Evolutionary conservation across 1,140 invertebrate genomes (phyloP).

Genomic region (Metaphire vulgaris): DNA sequence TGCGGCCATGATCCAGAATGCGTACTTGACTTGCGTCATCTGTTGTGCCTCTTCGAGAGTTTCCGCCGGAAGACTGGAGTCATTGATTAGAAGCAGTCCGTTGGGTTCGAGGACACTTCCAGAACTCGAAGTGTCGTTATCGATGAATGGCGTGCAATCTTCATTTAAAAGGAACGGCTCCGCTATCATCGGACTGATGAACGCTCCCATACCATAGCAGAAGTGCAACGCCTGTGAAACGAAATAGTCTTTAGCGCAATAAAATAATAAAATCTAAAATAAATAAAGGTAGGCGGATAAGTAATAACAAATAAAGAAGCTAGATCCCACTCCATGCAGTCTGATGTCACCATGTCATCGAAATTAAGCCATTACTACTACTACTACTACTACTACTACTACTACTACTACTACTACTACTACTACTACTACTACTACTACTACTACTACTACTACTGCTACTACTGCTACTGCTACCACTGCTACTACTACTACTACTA

Average conservation of each 20-base stretch:
- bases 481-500: conserved; percentile 13
- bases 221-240: conserved; percentile 56
- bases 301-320: too few relatives aligned
- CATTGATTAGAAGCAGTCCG: not conserved
- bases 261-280: too few relatives aligned
- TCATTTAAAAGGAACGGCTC: conserved; percentile 55
- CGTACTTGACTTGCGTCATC: conserved; percentile 49
- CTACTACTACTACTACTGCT: conserved; percentile 22
- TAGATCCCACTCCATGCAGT: too few relatives aligned
- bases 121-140: conserved; percentile 21
- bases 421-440: conserved; percentile 23
- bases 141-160: conserved; percentile 41
- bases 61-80: conserved; percentile 12
- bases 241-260: too few relatives aligned
- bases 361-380: too few relatives aligned
- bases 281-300: too few relatives aligned
- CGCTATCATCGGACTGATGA: conserved; percentile 56
- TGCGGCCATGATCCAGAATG: conserved; percentile 54
- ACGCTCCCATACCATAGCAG: conserved; percentile 56
- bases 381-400: conserved; percentile 17
- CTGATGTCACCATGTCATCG: too few relatives aligned
- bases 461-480: conserved; percentile 16
- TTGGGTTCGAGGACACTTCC: not conserved
- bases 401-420: conserved; percentile 22
- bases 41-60: conserved; percentile 37